A percentile compares a stretch with the other conserved stretches of the same genome.
phyloP scores from a whole-genome alignment of 2,113 vertebrate species.

The Vidua chalybeata region DNA sequence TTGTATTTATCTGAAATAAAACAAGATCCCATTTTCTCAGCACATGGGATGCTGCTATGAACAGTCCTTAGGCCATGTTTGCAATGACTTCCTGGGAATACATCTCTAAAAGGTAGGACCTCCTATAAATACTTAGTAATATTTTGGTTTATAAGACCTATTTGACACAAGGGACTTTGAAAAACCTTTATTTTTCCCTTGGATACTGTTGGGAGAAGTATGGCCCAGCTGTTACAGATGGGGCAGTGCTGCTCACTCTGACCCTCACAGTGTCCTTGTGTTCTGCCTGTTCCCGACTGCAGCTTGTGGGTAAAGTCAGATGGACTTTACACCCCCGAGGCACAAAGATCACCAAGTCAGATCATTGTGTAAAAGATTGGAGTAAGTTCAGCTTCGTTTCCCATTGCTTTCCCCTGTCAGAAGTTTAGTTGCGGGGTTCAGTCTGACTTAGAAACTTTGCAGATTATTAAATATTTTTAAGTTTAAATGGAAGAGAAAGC shows the following conservation, averaged over 20 bases:
- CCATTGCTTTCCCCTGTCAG: not conserved
- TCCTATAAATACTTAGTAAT: not conserved
- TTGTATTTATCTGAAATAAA: not conserved
- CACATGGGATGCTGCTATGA: accelerated
- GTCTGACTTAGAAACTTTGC: not conserved
- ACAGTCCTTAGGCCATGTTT: accelerated
- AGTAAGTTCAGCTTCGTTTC: not conserved
- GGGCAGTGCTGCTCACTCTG: not conserved
- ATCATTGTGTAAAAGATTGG: not conserved
- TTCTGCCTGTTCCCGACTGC: not conserved
- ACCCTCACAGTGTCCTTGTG: not conserved
- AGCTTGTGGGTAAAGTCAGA: not conserved
- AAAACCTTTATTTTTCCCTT: not conserved
- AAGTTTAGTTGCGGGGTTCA: not conserved
- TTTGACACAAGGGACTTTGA: not conserved
- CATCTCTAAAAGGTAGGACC: not conserved
- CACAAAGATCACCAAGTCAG: not conserved
- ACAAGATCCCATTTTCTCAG: not conserved
- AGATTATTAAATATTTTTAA: not conserved
- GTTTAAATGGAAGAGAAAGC: not conserved
- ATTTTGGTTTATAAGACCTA: not conserved
- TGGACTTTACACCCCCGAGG: not conserved
- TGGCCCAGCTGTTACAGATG: too few species aligned
- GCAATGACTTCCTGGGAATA: not conserved
- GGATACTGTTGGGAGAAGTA: not conserved